Percentiles rank a stretch among this genome's conserved stretches.
These are phyloP conservation scores for Theretra japonica DNA, from an alignment of 2,888 invertebrate genomes.

Conservation along the genomic window DNA sequence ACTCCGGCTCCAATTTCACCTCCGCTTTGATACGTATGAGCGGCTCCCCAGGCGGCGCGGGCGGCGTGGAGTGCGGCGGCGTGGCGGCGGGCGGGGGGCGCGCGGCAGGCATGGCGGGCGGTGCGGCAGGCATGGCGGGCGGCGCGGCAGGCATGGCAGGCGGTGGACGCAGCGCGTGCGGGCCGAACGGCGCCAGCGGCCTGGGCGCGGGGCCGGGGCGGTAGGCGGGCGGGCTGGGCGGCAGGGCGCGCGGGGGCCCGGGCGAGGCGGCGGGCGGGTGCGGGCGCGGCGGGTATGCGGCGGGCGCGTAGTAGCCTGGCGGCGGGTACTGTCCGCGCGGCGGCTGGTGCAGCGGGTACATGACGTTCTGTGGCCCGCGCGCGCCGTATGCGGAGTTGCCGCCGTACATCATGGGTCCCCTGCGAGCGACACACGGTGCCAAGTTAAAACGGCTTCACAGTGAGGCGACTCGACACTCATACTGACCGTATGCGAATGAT, in stretches of 20 bases:
- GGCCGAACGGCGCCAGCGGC: constrained; percentile 37
- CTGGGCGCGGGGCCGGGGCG: constrained; percentile 34
- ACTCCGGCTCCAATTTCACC: constrained; percentile 79
- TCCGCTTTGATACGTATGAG: constrained; percentile 75
- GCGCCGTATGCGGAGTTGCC: constrained; percentile 61
- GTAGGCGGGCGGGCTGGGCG: constrained; percentile 34
- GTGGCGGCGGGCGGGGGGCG: constrained; percentile 33
- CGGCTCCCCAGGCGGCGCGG: constrained; percentile 45
- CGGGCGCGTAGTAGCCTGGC: constrained; percentile 44
- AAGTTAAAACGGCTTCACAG: background rate
- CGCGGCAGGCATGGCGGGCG: constrained; percentile 36
- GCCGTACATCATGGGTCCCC: constrained; percentile 76
- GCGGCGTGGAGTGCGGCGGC: constrained; percentile 39
- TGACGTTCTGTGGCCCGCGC: constrained; percentile 56
- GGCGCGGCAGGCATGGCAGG: constrained; percentile 37
- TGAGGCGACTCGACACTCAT: background rate
- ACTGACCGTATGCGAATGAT: background rate
- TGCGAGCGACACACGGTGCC: constrained; percentile 40
- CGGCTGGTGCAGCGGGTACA: constrained; percentile 52
- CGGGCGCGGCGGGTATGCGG: constrained; percentile 34
- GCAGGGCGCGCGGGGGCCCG: constrained; percentile 27
- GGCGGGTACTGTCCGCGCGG: constrained; percentile 53
- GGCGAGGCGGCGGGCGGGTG: constrained; percentile 44
- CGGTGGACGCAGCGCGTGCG: too few relatives aligned
- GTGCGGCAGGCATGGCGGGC: constrained; percentile 34